Evolutionary conservation across 2,797 vertebrate species (phyloP).

Genomic region (Etheostoma nigrum): DNA sequence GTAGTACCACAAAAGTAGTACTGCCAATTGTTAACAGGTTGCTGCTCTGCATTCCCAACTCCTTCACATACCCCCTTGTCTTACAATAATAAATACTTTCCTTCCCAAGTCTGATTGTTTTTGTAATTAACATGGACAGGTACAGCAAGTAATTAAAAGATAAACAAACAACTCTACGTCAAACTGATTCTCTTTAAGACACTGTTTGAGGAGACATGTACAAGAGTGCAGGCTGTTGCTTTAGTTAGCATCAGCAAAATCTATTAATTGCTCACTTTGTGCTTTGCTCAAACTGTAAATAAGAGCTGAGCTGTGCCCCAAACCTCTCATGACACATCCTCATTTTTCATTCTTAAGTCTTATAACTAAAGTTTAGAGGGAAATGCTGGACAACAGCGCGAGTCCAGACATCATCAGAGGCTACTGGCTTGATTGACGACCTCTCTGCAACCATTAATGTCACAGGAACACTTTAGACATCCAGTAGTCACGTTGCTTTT

Average conservation of each 20-base stretch:
- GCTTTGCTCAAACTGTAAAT: slow-evolving; percentile 55
- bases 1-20: slow-evolving; percentile 4
- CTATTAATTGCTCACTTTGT: slow-evolving; percentile 64
- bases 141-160: slow-evolving; percentile 48
- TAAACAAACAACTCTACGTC: slow-evolving; percentile 16
- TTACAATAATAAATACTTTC: slow-evolving; percentile 24
- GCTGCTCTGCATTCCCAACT: background rate
- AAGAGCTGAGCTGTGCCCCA: slow-evolving; percentile 54
- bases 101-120: slow-evolving; percentile 15
- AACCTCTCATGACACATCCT: slow-evolving; percentile 43
- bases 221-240: slow-evolving; percentile 43
- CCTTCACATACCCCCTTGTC: slow-evolving; percentile 1
- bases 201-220: slow-evolving; percentile 20
- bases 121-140: slow-evolving; percentile 39
- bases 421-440: slow-evolving; percentile 72
- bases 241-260: slow-evolving; percentile 55
- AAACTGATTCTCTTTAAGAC: slow-evolving; percentile 31
- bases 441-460: slow-evolving; percentile 60
- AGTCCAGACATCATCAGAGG: slow-evolving; percentile 67
- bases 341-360: slow-evolving; percentile 70
- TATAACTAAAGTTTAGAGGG: slow-evolving; percentile 68
- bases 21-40: slow-evolving; percentile 3
- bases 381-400: slow-evolving; percentile 58
- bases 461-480: slow-evolving; percentile 54
- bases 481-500: slow-evolving; percentile 41